Evolutionary conservation across 1,140 invertebrate species (phyloP), one percentile per base, ranked within the genome.

Genomic region (Ceratina calcarata): DNA sequence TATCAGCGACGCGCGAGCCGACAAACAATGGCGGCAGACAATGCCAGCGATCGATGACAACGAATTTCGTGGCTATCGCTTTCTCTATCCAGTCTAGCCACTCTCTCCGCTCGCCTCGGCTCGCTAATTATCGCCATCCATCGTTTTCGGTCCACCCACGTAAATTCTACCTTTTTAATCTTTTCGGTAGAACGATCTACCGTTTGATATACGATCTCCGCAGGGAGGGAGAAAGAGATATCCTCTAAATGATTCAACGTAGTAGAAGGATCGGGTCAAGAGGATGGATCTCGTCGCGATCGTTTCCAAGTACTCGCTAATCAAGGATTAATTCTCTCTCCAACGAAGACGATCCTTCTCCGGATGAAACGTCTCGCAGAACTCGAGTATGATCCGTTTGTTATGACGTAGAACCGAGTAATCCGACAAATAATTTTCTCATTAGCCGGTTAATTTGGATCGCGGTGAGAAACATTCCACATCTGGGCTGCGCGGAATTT

Each of bases 11-110:
- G 72, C 75, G 68, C 73, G 84, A 81, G 51, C 72, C 53, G 68
- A 57, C 69, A 61, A 84, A 87, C 78, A 87, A 87, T 86, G 68
- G 55, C 55, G 78, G 58, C 77, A 27, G 81, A 86, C 81, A 86
- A 86, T 86, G 69, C 57, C 72, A 62, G 32, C 80, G 85, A 85
- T 83, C 80, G 80, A 86, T 82, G 66, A 81, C 85, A 86, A 85
- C 80, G 81, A 84, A 86, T 86, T 86, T 83, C 70, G 77, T 80
- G 73, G 81, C 72, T 73, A 64, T 80, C 84, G 81, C 72, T 72
- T 78, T 77, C 77, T 76, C 64, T 65, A 61, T 72, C 69, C 45
- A 55, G 49, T 70, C 71, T 61, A 45, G 32, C 16, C 81, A 61
- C 57, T 84, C 74, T 74, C 69, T 51, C 61, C 66, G 64, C 74